Evolutionary conservation across 2,113 vertebrate genomes (phyloP).

Genomic region (Vulpes lagopus): DNA sequence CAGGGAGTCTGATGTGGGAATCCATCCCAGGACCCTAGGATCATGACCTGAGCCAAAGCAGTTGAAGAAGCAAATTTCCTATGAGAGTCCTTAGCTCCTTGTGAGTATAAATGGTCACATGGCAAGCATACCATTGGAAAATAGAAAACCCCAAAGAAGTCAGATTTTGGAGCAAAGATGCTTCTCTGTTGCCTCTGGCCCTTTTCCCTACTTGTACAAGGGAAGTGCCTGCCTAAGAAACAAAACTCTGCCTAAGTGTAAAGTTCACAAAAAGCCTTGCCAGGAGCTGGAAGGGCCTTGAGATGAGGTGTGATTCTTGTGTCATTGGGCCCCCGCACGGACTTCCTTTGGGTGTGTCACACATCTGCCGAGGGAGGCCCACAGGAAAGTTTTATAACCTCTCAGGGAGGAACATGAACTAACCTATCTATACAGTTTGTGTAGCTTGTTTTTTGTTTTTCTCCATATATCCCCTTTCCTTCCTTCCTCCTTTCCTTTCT

Average conservation of each 20-base stretch:
- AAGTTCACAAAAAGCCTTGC: constrained; percentile 83
- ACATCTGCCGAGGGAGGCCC: constrained; percentile 81
- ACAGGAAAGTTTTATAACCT: constrained; percentile 74
- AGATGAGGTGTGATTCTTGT: constrained; percentile 82
- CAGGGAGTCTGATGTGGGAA: too few relatives aligned
- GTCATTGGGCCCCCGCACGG: constrained; percentile 64
- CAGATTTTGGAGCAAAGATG: background rate
- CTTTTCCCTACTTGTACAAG: background rate
- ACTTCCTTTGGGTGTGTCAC: constrained; percentile 81
- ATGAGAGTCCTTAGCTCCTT: background rate
- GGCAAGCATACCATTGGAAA: background rate
- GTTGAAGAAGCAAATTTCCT: background rate
- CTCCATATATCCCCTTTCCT: background rate
- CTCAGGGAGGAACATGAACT: constrained; percentile 73
- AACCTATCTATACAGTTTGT: constrained; percentile 10
- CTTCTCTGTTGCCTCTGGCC: background rate
- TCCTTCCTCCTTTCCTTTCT: background rate
- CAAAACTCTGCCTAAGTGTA: constrained; percentile 72
- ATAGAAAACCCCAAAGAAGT: background rate
- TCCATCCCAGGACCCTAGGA: too few relatives aligned
- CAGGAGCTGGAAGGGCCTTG: constrained; percentile 73
- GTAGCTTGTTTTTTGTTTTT: background rate
- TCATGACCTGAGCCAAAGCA: too few relatives aligned
- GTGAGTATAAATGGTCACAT: background rate
- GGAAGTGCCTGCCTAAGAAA: constrained; percentile 76